Conservation (phyloP, 2,797 vertebrate species). For the Arrhamphus sclerolepis region DNA sequence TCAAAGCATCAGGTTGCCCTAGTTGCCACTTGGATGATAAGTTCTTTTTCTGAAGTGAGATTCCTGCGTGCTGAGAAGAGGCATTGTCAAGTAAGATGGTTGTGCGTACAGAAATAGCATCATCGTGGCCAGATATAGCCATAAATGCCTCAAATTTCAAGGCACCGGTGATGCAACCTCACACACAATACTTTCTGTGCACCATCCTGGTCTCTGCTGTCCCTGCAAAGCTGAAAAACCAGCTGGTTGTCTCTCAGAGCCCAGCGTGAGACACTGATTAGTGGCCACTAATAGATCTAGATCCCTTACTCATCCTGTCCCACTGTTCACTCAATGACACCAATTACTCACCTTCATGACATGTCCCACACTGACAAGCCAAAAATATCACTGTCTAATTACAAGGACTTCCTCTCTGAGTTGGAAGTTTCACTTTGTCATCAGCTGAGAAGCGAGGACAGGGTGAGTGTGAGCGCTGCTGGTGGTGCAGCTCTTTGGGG, state of each 20-base stretch:
- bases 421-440: background rate
- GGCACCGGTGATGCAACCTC: background rate
- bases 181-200: background rate
- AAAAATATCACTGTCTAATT: constrained; percentile 66
- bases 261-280: constrained; percentile 55
- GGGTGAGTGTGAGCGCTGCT: background rate
- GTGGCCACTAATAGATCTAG: constrained; percentile 63
- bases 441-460: background rate
- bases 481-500: background rate
- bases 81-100: constrained; percentile 1
- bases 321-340: constrained; percentile 61
- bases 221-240: constrained; percentile 25
- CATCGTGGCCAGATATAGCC: background rate
- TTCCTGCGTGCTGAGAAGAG: constrained; percentile 7
- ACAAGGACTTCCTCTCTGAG: constrained; percentile 40
- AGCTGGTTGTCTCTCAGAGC: constrained; percentile 50
- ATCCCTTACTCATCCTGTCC: constrained; percentile 66
- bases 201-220: constrained; percentile 1
- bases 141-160: background rate
- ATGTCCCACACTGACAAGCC: constrained; percentile 36
- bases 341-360: constrained; percentile 70
- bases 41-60: constrained; percentile 25
- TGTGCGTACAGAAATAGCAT: background rate
- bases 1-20: constrained; percentile 52
- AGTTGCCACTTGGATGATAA: constrained; percentile 37